These are phyloP conservation scores for Chaetorhynchus papuensis DNA, from an alignment of 2,113 vertebrate genomes.

Conservation along the genomic window DNA sequence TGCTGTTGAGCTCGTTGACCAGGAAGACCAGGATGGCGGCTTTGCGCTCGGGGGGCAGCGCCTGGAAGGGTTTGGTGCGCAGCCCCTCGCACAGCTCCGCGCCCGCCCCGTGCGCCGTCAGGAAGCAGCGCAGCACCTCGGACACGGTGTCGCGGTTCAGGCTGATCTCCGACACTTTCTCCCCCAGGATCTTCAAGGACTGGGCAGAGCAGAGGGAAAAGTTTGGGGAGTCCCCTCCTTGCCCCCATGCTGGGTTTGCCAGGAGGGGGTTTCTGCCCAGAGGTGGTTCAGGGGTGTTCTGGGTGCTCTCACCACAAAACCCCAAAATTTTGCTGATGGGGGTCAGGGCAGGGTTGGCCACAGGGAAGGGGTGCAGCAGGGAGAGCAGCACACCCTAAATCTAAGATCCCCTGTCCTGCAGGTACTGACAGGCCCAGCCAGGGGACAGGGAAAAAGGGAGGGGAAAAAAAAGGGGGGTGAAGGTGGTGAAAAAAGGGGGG, in stretches of 20 bases:
- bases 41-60: conserved; percentile 84
- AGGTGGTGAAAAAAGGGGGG: not conserved
- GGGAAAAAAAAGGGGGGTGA: no score
- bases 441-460: rapidly evolving
- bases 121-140: conserved; percentile 89
- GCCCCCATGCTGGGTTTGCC: rapidly evolving
- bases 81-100: conserved; percentile 81
- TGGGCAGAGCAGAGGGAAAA: conserved; percentile 7
- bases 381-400: not conserved
- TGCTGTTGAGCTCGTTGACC: conserved; percentile 92
- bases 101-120: conserved; percentile 84
- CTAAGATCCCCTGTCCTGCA: rapidly evolving
- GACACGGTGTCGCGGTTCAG: conserved; percentile 88
- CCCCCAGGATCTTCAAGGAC: conserved; percentile 94
- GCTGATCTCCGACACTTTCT: conserved; percentile 87
- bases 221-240: not conserved
- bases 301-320: not conserved
- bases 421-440: rapidly evolving
- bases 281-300: not conserved
- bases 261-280: not conserved
- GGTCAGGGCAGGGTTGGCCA: not conserved
- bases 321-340: not conserved
- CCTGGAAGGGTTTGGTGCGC: conserved; percentile 89
- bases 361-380: not conserved
- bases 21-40: conserved; percentile 87